A percentile compares a stretch with the other conserved stretches of the same genome.
These are phyloP conservation scores for Drosophila suboccidentalis DNA, from an alignment of 2,888 invertebrate species.

Conservation along the genomic window DNA sequence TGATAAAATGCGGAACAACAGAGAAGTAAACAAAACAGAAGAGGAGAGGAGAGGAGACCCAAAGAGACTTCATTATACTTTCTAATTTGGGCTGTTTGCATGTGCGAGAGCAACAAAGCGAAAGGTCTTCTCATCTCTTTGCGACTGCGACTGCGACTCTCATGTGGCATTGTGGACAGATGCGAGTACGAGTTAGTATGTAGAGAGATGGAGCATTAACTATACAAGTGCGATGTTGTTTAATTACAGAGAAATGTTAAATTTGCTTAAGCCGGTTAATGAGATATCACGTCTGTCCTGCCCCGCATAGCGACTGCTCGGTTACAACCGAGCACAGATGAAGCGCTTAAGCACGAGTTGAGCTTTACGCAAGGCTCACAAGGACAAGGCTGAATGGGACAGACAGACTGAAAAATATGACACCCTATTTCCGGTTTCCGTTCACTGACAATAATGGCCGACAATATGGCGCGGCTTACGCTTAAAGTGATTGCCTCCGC, in stretches of 20 bases:
- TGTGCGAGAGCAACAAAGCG: slow-evolving; percentile 7
- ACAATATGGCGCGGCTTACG: slow-evolving; percentile 76
- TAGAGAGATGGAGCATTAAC: slow-evolving; percentile 31
- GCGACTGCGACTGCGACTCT: background rate
- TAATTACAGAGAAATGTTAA: slow-evolving; percentile 63
- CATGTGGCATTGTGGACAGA: background rate
- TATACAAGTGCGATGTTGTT: slow-evolving; percentile 55
- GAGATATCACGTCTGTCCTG: slow-evolving; percentile 51
- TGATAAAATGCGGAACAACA: slow-evolving; percentile 57
- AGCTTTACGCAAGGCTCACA: slow-evolving; percentile 62
- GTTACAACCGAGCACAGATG: slow-evolving; percentile 44
- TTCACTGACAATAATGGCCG: slow-evolving; percentile 75
- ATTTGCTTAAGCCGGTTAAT: slow-evolving; percentile 69
- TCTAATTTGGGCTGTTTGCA: slow-evolving; percentile 48
- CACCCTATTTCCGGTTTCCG: slow-evolving; percentile 71
- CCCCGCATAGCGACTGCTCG: slow-evolving; percentile 22
- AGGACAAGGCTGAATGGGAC: slow-evolving; percentile 2
- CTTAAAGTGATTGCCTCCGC: slow-evolving; percentile 65
- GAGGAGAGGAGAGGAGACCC: slow-evolving; percentile 38
- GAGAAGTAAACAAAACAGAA: slow-evolving; percentile 55
- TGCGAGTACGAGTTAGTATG: background rate
- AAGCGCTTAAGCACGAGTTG: slow-evolving; percentile 59
- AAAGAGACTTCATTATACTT: slow-evolving; percentile 70
- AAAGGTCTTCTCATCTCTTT: slow-evolving; percentile 1
- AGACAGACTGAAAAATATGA: slow-evolving; percentile 64